These are phyloP conservation scores for Hyles vespertilio DNA, from an alignment of 1,140 invertebrate species.

Conservation along the genomic window DNA sequence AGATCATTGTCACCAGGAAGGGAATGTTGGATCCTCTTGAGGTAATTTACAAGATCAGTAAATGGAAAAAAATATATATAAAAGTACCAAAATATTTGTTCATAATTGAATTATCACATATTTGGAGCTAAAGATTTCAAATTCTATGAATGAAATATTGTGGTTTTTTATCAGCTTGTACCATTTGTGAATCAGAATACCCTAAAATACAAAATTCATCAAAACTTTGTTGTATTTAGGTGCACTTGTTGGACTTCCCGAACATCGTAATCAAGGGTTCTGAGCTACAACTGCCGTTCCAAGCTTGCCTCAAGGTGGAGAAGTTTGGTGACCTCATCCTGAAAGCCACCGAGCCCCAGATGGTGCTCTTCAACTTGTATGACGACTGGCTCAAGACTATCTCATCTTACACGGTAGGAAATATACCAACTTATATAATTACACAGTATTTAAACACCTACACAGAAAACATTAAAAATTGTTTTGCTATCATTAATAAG, in stretches of 20 bases:
- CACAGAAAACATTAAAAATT: too few species aligned
- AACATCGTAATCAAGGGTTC: slow-evolving; percentile 99
- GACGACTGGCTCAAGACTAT: slow-evolving; percentile 99
- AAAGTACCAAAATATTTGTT: not conserved
- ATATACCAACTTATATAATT: too few species aligned
- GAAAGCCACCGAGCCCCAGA: slow-evolving; percentile 99
- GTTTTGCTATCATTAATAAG: too few species aligned
- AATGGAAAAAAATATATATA: not conserved
- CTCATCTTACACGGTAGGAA: slow-evolving; percentile 88
- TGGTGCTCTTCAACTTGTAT: slow-evolving; percentile 99
- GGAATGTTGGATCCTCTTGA: slow-evolving; percentile 99
- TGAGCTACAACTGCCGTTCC: slow-evolving; percentile 98
- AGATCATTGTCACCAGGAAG: slow-evolving; percentile 99
- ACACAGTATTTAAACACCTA: too few species aligned
- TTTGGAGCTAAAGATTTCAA: too few species aligned
- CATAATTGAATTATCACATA: too few species aligned
- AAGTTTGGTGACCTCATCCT: slow-evolving; percentile 99
- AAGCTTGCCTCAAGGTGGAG: slow-evolving; percentile 98
- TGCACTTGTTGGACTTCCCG: slow-evolving; percentile 99
- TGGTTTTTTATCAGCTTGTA: too few species aligned
- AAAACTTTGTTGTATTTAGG: slow-evolving; percentile 55
- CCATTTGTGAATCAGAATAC: too few species aligned
- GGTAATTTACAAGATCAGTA: slow-evolving; percentile 37
- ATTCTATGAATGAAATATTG: too few species aligned
- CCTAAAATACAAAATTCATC: too few species aligned